phyloP scores from a whole-genome alignment of 2,888 invertebrate species.

The Apamea sordens region DNA sequence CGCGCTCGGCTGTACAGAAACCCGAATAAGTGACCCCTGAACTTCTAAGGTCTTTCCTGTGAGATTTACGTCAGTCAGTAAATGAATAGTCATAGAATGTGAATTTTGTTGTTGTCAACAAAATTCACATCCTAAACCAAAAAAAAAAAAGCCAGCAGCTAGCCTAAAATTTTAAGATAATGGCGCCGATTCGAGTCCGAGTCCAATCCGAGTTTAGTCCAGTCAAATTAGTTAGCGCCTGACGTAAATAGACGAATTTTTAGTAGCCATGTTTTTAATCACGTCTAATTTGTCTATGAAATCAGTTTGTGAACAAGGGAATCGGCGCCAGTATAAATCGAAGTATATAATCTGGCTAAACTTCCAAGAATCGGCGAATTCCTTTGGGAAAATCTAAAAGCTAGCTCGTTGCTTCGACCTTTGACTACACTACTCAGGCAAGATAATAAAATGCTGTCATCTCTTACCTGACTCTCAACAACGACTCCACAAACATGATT shows the following conservation, averaged over 20 bases:
- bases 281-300: too few species aligned
- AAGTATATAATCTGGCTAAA: not conserved
- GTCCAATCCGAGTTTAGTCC: too few species aligned
- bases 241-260: too few species aligned
- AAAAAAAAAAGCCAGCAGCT: too few species aligned
- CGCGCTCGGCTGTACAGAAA: not conserved
- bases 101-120: not conserved
- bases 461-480: slow-evolving; percentile 83
- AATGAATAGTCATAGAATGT: not conserved
- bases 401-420: not conserved
- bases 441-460: not conserved
- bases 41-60: not conserved
- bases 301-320: too few species aligned
- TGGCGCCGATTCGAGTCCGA: too few species aligned
- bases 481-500: slow-evolving; percentile 82
- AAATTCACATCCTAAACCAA: too few species aligned
- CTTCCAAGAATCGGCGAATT: not conserved
- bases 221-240: too few species aligned
- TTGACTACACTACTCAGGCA: not conserved
- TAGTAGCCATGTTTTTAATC: too few species aligned
- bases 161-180: not conserved
- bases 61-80: not conserved
- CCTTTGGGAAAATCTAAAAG: not conserved
- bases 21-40: too few species aligned
- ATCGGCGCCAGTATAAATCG: too few species aligned